Conservation (phyloP, 2,888 invertebrate species). For the Drosophila hamatofila region DNA sequence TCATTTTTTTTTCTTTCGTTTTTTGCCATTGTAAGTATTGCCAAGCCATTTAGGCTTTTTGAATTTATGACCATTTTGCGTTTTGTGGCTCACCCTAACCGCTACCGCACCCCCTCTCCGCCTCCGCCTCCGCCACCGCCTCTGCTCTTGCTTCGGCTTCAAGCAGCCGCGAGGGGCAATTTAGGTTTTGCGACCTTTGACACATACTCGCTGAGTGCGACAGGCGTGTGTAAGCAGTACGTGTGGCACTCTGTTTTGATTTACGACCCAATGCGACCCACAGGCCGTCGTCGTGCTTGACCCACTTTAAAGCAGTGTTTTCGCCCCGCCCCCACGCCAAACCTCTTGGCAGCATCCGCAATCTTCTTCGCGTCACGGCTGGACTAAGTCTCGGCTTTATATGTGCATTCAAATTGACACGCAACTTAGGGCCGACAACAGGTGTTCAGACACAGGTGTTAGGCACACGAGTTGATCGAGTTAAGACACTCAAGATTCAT, state of each 20-base stretch:
- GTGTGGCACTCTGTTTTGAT: constrained; percentile 52
- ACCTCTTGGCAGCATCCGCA: neutral
- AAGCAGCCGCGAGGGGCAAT: constrained; percentile 47
- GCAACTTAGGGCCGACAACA: constrained; percentile 13
- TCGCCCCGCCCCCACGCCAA: neutral
- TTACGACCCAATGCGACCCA: constrained; percentile 45
- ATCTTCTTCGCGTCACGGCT: constrained; percentile 3
- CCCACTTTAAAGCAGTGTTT: constrained; percentile 37
- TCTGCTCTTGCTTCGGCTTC: neutral
- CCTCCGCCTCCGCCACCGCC: neutral
- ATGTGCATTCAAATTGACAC: constrained; percentile 30
- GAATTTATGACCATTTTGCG: constrained; percentile 77
- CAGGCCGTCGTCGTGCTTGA: constrained; percentile 45
- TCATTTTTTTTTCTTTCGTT: constrained; percentile 10
- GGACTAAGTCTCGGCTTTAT: constrained; percentile 15
- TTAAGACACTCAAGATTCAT: neutral
- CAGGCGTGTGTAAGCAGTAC: constrained; percentile 20
- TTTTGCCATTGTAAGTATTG: constrained; percentile 51
- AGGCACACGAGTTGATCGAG: neutral
- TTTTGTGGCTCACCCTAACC: constrained; percentile 62
- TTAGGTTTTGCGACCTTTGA: constrained; percentile 66
- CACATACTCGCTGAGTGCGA: constrained; percentile 32
- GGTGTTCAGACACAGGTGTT: constrained; percentile 10
- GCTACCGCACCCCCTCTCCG: neutral
- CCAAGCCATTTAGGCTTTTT: constrained; percentile 73